Evolutionary conservation across 2,113 vertebrate genomes (phyloP).

Genomic region (Myiagra hebetior): DNA sequence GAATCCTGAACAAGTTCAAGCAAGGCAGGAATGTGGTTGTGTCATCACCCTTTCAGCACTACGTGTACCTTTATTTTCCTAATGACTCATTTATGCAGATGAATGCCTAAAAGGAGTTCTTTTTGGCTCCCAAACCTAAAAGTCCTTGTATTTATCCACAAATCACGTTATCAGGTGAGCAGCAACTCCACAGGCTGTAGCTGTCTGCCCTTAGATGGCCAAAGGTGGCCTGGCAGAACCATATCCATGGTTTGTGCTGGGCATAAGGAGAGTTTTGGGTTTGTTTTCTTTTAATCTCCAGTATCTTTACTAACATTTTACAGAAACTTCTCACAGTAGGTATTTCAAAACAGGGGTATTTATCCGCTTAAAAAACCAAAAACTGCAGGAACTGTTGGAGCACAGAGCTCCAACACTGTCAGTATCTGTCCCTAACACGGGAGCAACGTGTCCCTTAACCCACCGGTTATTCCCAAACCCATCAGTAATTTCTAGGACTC

Average conservation of each 20-base stretch:
- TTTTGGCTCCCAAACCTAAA: background rate
- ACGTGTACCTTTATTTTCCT: conserved; percentile 21
- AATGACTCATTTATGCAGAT: conserved; percentile 47
- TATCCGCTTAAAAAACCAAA: background rate
- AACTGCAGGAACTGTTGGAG: background rate
- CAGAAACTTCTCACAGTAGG: background rate
- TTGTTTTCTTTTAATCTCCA: background rate
- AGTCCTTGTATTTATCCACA: background rate
- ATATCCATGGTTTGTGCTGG: rapidly evolving
- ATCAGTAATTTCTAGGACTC: background rate
- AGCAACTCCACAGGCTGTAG: background rate
- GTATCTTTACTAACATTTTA: background rate
- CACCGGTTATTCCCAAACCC: background rate
- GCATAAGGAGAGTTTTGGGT: background rate
- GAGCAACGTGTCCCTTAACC: background rate
- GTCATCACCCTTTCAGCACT: conserved; percentile 34
- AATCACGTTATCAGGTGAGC: background rate
- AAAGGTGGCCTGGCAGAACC: background rate
- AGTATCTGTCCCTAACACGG: rapidly evolving
- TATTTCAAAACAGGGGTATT: background rate
- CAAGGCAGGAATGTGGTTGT: conserved; percentile 50
- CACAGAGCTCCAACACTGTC: background rate
- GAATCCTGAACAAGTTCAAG: conserved; percentile 26
- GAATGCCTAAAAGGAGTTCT: conserved; percentile 32
- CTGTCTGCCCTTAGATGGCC: background rate